Percentiles rank a stretch among this genome's conserved stretches.
Evolutionary conservation across 2,888 invertebrate genomes (phyloP).

Genomic region (Chaitophorus viminalis): DNA sequence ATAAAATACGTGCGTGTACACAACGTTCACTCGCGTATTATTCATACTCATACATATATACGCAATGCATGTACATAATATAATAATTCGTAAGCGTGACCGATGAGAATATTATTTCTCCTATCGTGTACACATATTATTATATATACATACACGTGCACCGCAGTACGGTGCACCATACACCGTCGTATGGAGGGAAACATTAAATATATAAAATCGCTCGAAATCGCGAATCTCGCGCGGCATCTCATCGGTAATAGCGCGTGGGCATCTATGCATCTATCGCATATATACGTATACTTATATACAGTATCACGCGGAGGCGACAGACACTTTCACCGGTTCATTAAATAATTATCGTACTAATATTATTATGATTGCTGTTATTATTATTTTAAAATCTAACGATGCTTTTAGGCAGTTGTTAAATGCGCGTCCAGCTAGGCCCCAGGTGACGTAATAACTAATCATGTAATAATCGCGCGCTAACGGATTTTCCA

Average conservation of each 20-base stretch:
- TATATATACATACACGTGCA: neutral
- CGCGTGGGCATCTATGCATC: slow-evolving; percentile 47
- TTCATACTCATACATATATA: neutral
- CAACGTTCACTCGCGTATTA: neutral
- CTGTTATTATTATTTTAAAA: slow-evolving; percentile 18
- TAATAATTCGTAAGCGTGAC: slow-evolving; percentile 47
- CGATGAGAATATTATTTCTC: slow-evolving; percentile 12
- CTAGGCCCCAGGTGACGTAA: neutral
- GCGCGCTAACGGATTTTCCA: neutral
- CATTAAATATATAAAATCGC: slow-evolving; percentile 31
- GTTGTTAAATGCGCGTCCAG: neutral
- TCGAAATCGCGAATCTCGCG: slow-evolving; percentile 27
- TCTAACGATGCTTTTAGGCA: neutral
- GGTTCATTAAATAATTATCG: slow-evolving; percentile 48
- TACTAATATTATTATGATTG: slow-evolving; percentile 13
- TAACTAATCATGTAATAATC: neutral
- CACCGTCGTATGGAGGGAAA: neutral
- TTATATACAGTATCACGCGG: slow-evolving; percentile 4
- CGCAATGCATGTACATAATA: neutral
- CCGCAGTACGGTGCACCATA: neutral
- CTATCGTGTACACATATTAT: neutral
- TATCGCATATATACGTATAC: too few species aligned
- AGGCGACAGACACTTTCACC: slow-evolving; percentile 50
- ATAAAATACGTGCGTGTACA: neutral
- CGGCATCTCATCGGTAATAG: neutral